Conservation (phyloP, 2,113 vertebrate species). For the Rutilus rutilus region DNA sequence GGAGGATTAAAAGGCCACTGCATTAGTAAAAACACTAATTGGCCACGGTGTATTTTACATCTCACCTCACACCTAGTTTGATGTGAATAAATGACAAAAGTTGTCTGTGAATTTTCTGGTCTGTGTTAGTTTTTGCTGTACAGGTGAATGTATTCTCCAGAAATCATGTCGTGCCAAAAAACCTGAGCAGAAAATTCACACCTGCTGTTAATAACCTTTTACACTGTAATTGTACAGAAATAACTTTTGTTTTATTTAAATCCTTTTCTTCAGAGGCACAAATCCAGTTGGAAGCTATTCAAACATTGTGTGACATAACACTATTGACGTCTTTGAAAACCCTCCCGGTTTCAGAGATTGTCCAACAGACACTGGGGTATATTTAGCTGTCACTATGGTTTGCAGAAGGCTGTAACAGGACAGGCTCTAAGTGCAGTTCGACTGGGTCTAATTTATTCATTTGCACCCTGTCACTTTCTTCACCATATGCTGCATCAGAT, state of each 20-base stretch:
- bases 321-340: conserved; percentile 1
- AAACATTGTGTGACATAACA: conserved; percentile 23
- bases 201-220: background rate
- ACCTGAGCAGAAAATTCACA: conserved; percentile 6
- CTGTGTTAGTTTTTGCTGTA: background rate
- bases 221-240: background rate
- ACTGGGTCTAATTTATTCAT: conserved; percentile 50
- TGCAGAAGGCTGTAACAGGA: conserved; percentile 18
- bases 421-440: conserved; percentile 14
- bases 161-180: background rate
- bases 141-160: background rate
- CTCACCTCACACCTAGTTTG: too few relatives aligned
- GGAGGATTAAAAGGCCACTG: too few relatives aligned
- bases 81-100: too few relatives aligned
- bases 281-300: conserved; percentile 27
- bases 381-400: conserved; percentile 35
- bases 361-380: conserved; percentile 15
- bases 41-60: too few relatives aligned
- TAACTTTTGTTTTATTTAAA: conserved; percentile 13
- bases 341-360: background rate
- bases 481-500: conserved; percentile 25
- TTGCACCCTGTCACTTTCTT: conserved; percentile 36
- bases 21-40: too few relatives aligned
- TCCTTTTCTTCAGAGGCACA: background rate
- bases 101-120: background rate